Percentiles rank a stretch among this genome's conserved stretches.
These are phyloP conservation scores for Eupithecia dodoneata DNA, from an alignment of 2,888 invertebrate genomes.

Conservation along the genomic window DNA sequence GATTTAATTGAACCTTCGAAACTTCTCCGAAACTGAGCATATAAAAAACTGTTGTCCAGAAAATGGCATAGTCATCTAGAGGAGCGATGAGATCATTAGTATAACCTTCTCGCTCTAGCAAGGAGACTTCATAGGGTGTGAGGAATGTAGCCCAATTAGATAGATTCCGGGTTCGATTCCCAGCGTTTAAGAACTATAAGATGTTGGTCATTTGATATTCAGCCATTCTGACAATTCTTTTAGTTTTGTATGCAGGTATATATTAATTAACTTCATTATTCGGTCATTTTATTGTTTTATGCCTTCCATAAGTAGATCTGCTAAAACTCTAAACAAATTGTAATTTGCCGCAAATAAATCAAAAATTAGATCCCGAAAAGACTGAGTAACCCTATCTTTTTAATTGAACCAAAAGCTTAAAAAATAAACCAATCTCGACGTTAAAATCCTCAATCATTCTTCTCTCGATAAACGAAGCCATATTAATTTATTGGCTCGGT, in stretches of 20 bases:
- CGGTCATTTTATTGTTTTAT: not conserved
- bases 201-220: not conserved
- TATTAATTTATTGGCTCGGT: conserved; percentile 48
- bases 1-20: not conserved
- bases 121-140: conserved; percentile 38
- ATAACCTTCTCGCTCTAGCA: not conserved
- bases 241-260: not conserved
- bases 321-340: not conserved
- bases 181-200: conserved; percentile 6
- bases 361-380: not conserved
- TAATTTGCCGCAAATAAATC: not conserved
- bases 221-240: not conserved
- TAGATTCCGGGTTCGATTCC: conserved; percentile 56
- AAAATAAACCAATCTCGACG: not conserved
- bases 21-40: not conserved
- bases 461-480: conserved; percentile 36
- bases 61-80: conserved; percentile 13
- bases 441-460: conserved; percentile 13
- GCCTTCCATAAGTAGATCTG: not conserved
- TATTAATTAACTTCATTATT: not conserved
- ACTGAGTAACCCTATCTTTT: not conserved
- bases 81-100: not conserved
- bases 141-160: conserved; percentile 77
- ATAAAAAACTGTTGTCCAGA: not conserved
- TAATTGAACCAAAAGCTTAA: not conserved